phyloP scores from a whole-genome alignment of 2,888 invertebrate species.

The Acleris emargana region DNA sequence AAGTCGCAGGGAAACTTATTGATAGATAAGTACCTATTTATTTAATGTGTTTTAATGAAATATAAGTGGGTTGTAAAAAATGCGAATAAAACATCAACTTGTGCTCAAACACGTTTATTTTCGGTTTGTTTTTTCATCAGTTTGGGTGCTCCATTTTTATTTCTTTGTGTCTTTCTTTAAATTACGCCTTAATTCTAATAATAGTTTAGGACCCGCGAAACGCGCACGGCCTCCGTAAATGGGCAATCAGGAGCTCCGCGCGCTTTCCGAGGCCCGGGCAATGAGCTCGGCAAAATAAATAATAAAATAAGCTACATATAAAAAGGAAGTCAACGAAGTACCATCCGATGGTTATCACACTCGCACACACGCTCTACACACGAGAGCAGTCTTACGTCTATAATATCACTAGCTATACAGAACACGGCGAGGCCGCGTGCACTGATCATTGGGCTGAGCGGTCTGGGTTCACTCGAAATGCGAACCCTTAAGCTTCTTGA shows the following conservation, averaged over 20 bases:
- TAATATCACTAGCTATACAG: constrained; percentile 83
- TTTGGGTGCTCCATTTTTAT: constrained; percentile 83
- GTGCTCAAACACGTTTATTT: constrained; percentile 81
- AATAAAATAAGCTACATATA: constrained; percentile 75
- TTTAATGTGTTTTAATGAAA: too few relatives aligned
- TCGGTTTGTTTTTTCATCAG: constrained; percentile 73
- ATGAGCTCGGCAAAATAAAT: constrained; percentile 83
- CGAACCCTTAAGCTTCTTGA: constrained; percentile 91
- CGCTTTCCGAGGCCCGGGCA: constrained; percentile 74
- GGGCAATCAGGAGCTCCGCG: constrained; percentile 76
- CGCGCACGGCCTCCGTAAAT: constrained; percentile 72
- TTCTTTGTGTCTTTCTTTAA: constrained; percentile 73
- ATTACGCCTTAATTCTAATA: constrained; percentile 80
- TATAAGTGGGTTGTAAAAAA: background rate
- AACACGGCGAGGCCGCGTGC: constrained; percentile 72
- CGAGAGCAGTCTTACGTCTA: constrained; percentile 76
- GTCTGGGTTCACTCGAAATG: constrained; percentile 79
- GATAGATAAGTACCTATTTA: background rate
- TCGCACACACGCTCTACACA: constrained; percentile 73
- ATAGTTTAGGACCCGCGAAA: constrained; percentile 70
- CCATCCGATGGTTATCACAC: constrained; percentile 76
- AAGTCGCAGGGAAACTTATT: background rate
- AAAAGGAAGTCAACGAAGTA: constrained; percentile 75
- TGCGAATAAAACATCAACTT: constrained; percentile 62
- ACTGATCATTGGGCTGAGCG: constrained; percentile 66